These are phyloP conservation scores for Synodontis membranacea DNA, from an alignment of 2,113 vertebrate genomes.

Conservation along the genomic window DNA sequence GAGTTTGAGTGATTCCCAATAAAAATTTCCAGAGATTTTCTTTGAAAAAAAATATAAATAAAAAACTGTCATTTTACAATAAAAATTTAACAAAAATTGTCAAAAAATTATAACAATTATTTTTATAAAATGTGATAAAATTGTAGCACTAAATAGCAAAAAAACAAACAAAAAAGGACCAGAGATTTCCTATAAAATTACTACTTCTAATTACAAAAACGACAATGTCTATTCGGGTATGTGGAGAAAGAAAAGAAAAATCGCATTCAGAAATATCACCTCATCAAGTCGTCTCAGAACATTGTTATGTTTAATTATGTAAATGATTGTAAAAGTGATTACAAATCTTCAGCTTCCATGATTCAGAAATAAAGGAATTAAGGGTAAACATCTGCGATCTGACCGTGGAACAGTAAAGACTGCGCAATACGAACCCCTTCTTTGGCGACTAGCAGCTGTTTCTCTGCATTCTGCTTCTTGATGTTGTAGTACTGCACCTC, in stretches of 20 bases:
- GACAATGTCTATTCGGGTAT: background rate
- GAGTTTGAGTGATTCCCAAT: no score
- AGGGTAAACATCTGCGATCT: background rate
- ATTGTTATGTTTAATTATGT: background rate
- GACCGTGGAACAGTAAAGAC: background rate
- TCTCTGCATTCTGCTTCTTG: conserved; percentile 95
- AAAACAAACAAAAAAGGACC: background rate
- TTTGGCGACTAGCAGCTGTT: conserved; percentile 92
- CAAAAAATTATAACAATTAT: no score
- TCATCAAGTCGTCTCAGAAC: background rate
- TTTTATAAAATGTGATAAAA: no score
- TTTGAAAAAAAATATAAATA: no score
- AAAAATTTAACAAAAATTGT: no score
- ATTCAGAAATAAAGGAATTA: background rate
- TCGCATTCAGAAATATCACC: background rate
- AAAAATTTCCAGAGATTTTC: no score
- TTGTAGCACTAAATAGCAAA: no score
- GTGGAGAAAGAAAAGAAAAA: no score
- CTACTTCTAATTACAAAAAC: background rate
- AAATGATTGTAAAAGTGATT: no score
- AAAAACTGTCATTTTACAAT: no score
- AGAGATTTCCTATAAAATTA: background rate
- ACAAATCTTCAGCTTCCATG: background rate
- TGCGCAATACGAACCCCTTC: conserved; percentile 83
- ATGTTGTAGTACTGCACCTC: conserved; percentile 98